phyloP scores from a whole-genome alignment of 2,113 vertebrate species.

The Marcusenius ussheri region DNA sequence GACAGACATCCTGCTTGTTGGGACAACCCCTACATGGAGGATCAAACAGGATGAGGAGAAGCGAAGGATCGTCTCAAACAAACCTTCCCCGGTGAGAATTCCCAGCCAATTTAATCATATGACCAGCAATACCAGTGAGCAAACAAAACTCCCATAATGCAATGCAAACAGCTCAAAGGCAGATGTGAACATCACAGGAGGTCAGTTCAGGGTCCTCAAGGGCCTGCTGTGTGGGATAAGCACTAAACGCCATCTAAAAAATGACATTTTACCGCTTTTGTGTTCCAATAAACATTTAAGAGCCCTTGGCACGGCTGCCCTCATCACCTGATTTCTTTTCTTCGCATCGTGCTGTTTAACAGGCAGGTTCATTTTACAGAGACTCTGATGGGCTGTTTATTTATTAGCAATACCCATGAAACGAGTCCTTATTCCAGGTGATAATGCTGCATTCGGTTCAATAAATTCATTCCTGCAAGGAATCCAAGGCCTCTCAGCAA shows the following conservation, averaged over 20 bases:
- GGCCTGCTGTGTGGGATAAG: neutral
- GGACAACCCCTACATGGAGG: neutral
- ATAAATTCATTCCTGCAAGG: constrained; percentile 50
- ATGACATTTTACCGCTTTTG: neutral
- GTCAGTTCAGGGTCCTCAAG: neutral
- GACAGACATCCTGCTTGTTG: neutral
- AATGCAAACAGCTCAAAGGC: neutral
- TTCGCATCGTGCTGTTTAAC: neutral
- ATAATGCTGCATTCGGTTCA: constrained; percentile 50
- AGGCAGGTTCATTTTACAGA: neutral
- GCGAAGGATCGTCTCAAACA: neutral
- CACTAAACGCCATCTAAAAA: neutral
- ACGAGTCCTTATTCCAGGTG: constrained; percentile 37
- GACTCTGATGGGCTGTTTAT: neutral
- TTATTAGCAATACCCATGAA: neutral
- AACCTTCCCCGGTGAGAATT: neutral
- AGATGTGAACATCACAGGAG: neutral
- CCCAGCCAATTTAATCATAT: neutral
- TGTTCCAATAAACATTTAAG: neutral
- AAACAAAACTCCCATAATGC: neutral
- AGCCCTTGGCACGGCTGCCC: neutral
- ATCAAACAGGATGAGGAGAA: neutral
- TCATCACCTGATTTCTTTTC: neutral
- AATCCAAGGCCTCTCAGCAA: neutral
- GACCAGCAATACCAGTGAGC: neutral